Conservation (phyloP, 2,113 vertebrate genomes). For the Amphiprion percula region DNA sequence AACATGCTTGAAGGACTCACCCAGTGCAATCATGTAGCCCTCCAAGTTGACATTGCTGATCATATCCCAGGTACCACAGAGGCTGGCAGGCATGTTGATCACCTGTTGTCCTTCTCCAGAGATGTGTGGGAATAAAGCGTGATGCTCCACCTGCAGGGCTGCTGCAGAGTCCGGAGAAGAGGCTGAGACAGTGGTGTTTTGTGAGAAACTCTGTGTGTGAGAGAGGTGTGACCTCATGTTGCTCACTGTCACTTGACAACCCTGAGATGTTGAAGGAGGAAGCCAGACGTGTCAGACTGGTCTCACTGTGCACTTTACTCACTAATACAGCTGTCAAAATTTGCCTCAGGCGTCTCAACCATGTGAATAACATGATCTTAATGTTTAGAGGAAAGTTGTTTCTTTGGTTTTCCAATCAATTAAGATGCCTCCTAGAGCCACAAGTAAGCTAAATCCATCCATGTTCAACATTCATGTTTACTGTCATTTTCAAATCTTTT, state of each 20-base stretch:
- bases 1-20: constrained; percentile 74
- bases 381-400: too few relatives aligned
- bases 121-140: neutral
- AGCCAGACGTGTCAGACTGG: constrained; percentile 54
- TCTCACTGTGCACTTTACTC: constrained; percentile 4
- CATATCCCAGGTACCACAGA: constrained; percentile 91
- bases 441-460: neutral
- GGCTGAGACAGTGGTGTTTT: neutral
- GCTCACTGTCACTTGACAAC: constrained; percentile 24
- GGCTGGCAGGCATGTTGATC: constrained; percentile 84
- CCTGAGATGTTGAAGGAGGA: neutral
- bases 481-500: too few relatives aligned
- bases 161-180: neutral
- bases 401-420: too few relatives aligned
- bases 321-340: neutral
- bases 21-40: constrained; percentile 89
- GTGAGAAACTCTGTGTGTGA: neutral
- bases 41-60: constrained; percentile 89
- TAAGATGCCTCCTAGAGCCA: neutral
- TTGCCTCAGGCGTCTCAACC: neutral
- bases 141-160: neutral
- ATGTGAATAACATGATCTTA: neutral
- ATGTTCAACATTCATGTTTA: too few relatives aligned
- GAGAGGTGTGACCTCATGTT: constrained; percentile 16
- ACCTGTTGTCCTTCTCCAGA: neutral